A percentile compares a stretch with the other conserved stretches of the same genome.
Conservation (phyloP, 2,113 vertebrate species). For the Chelonoidis abingdonii region DNA sequence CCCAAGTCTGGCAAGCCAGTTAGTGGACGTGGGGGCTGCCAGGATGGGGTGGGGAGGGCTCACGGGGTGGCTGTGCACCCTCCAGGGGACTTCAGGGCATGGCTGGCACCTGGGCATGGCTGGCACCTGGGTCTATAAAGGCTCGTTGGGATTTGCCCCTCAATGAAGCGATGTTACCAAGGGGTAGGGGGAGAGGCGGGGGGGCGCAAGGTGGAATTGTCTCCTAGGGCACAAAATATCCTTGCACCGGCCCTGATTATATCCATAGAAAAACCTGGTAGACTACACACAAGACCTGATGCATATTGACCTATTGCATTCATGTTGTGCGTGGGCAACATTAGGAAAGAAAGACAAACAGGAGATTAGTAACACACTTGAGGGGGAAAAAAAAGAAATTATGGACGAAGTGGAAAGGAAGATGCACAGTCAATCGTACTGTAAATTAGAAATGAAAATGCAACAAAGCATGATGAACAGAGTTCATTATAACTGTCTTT, state of each 20-base stretch:
- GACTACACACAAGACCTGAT: background rate
- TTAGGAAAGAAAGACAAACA: background rate
- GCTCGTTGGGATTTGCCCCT: too few relatives aligned
- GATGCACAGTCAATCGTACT: background rate
- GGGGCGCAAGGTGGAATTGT: too few relatives aligned
- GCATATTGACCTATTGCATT: background rate
- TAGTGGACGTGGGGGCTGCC: too few relatives aligned
- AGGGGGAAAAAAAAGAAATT: background rate
- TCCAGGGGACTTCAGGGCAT: too few relatives aligned
- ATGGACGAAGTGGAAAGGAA: background rate
- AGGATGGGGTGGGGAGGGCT: too few relatives aligned
- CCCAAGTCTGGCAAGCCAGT: too few relatives aligned
- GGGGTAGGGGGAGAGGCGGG: too few relatives aligned
- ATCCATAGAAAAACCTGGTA: background rate
- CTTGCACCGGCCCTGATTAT: background rate
- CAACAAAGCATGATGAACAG: background rate
- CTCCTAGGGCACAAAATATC: too few relatives aligned
- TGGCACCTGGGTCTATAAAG: too few relatives aligned
- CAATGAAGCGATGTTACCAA: too few relatives aligned
- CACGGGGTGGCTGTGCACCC: too few relatives aligned
- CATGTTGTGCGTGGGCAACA: background rate
- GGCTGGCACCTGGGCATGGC: too few relatives aligned
- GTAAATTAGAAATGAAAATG: background rate
- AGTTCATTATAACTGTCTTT: background rate
- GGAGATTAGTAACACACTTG: background rate